A percentile compares a stretch with the other conserved stretches of the same genome.
Evolutionary conservation across 92 coral and sea anemone genomes (phyloP).

Genomic region (Pocillopora grandis): DNA sequence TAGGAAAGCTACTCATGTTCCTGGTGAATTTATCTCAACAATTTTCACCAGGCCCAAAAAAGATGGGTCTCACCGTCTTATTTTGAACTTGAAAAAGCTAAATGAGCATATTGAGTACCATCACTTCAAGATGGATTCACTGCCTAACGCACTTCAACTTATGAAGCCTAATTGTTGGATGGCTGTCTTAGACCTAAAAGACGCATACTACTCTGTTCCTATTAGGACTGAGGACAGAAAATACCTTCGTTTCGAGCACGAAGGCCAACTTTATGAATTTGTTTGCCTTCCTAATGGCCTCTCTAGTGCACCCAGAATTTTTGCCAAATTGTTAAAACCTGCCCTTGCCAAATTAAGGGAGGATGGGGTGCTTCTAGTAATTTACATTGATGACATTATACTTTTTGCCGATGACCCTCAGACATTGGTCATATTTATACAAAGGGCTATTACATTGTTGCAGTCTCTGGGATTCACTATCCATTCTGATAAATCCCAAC

Average conservation of each 20-base stretch:
- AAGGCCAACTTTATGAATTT: too few species aligned
- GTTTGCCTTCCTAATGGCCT: too few species aligned
- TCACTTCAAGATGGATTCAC: too few species aligned
- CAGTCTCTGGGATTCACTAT: conserved; percentile 46
- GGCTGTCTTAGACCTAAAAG: too few species aligned
- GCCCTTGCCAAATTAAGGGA: too few species aligned
- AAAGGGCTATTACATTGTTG: conserved; percentile 17
- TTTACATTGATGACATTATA: conserved; percentile 54
- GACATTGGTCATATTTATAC: conserved; percentile 19
- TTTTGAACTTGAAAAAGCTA: conserved; percentile 40
- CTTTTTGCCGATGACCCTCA: conserved; percentile 42
- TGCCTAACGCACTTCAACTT: too few species aligned
- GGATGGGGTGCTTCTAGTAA: conserved; percentile 41
- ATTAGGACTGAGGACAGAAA: conserved; percentile 37
- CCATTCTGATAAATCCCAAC: too few species aligned
- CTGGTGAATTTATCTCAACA: conserved; percentile 28
- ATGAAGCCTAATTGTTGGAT: too few species aligned
- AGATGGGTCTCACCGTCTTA: conserved; percentile 8
- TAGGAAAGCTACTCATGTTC: neutral
- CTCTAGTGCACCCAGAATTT: too few species aligned
- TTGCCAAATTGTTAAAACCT: too few species aligned
- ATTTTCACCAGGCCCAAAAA: conserved; percentile 15
- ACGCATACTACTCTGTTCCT: too few species aligned
- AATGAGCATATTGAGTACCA: conserved; percentile 41
- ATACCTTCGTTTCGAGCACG: too few species aligned